Conservation (phyloP, 2,113 vertebrate species). For the Eidolon helvum region DNA sequence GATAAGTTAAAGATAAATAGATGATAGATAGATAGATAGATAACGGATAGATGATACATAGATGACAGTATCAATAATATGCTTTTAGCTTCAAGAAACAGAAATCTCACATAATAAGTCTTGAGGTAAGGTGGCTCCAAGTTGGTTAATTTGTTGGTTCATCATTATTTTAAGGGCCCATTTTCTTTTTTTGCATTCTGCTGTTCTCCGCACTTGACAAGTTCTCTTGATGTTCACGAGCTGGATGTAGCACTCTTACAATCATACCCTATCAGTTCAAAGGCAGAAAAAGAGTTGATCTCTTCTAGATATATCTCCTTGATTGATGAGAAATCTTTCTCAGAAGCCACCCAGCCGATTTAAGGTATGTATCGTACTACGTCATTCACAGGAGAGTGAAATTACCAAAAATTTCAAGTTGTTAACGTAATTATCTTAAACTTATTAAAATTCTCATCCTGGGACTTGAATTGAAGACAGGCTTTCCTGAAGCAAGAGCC, state of each 20-base stretch:
- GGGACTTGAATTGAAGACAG: background rate
- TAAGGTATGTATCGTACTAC: background rate
- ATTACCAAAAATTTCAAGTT: background rate
- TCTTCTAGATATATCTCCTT: background rate
- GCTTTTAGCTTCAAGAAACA: background rate
- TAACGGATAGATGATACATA: background rate
- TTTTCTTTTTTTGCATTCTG: background rate
- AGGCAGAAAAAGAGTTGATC: background rate
- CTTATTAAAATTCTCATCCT: background rate
- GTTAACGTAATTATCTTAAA: constrained; percentile 6
- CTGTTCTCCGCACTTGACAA: background rate
- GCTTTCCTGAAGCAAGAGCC: background rate
- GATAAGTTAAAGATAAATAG: background rate
- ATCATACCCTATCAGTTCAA: background rate
- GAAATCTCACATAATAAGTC: background rate
- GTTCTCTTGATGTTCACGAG: background rate
- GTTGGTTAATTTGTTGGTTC: background rate
- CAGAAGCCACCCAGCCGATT: background rate
- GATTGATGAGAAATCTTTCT: background rate
- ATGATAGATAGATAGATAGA: background rate
- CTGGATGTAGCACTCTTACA: background rate
- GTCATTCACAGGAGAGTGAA: background rate
- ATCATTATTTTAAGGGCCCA: background rate
- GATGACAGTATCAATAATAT: background rate
- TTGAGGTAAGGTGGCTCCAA: background rate